Percentiles rank a stretch among this genome's conserved stretches.
Evolutionary conservation across 2,113 vertebrate genomes (phyloP).

Genomic region (Rhadina sibilatrix): DNA sequence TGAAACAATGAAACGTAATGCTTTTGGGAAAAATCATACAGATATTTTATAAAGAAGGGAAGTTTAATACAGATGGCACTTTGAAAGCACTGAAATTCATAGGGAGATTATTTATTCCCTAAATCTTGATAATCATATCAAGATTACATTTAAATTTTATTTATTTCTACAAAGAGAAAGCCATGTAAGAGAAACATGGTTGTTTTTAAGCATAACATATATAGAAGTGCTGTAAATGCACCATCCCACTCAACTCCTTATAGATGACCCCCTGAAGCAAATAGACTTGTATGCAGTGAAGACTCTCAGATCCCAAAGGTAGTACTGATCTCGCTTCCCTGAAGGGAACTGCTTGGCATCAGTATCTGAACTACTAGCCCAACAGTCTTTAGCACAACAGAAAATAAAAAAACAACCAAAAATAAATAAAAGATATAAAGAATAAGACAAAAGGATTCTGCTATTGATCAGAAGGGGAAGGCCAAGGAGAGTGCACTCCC

Average conservation of each 20-base stretch:
- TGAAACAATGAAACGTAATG: neutral
- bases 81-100: neutral
- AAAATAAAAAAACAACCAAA: neutral
- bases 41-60: neutral
- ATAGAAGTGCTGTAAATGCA: neutral
- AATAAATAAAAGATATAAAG: neutral
- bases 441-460: neutral
- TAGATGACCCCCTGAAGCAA: neutral
- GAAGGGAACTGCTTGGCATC: neutral
- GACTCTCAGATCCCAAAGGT: neutral
- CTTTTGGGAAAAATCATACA: neutral
- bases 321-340: neutral
- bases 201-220: neutral
- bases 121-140: neutral
- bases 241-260: neutral
- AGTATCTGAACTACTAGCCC: neutral
- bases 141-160: neutral
- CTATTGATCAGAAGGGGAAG: neutral
- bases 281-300: neutral
- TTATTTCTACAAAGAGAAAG: neutral
- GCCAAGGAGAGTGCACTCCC: neutral
- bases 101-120: neutral
- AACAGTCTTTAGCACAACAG: neutral
- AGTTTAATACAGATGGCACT: neutral
- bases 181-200: neutral